Evolutionary conservation across 1,140 invertebrate genomes (phyloP).

Genomic region (Dreissena polymorpha): DNA sequence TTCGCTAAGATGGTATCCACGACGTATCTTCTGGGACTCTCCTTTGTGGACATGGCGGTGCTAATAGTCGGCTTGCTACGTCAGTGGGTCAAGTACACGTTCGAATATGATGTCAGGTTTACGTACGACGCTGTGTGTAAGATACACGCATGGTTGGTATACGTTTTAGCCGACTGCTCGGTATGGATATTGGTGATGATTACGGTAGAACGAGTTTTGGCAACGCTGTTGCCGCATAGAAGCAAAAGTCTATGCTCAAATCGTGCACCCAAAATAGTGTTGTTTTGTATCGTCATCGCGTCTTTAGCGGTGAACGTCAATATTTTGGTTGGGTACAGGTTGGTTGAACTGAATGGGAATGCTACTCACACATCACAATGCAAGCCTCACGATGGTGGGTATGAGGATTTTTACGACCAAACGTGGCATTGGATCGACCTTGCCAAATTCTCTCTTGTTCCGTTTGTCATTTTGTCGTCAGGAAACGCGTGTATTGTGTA

Average conservation of each 20-base stretch:
- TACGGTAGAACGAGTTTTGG: constrained; percentile 60
- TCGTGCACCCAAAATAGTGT: background rate
- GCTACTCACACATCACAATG: background rate
- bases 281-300: background rate
- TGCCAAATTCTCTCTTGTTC: background rate
- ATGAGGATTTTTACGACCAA: background rate
- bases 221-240: constrained; percentile 56
- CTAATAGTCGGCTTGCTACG: constrained; percentile 61
- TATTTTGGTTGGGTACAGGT: constrained; percentile 2
- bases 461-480: background rate
- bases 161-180: constrained; percentile 50
- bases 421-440: constrained; percentile 26
- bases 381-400: background rate
- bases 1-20: constrained; percentile 24
- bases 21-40: constrained; percentile 51
- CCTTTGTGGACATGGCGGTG: constrained; percentile 53
- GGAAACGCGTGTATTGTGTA: constrained; percentile 10
- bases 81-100: constrained; percentile 55
- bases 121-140: constrained; percentile 50
- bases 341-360: background rate
- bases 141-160: constrained; percentile 52
- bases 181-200: constrained; percentile 63
- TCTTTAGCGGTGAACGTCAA: constrained; percentile 3
- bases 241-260: constrained; percentile 32
- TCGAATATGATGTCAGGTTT: constrained; percentile 53